These are phyloP conservation scores for Hypomesus transpacificus DNA, from an alignment of 2,113 vertebrate species.

Conservation along the genomic window DNA sequence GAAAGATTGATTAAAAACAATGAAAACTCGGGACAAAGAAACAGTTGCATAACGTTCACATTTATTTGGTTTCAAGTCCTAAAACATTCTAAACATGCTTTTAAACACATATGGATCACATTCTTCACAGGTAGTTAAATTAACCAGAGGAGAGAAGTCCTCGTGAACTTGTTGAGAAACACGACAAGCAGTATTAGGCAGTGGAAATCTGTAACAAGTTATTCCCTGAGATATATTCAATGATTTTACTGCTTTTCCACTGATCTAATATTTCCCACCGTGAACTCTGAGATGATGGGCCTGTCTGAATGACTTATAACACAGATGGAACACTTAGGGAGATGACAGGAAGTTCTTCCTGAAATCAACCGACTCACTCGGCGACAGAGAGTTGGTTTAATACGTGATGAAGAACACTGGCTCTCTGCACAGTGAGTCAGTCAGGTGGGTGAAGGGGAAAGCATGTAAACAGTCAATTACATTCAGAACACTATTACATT, in stretches of 20 bases:
- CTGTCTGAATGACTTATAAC: not conserved
- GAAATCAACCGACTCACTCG: no score
- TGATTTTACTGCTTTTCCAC: conserved; percentile 15
- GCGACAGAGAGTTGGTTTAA: no score
- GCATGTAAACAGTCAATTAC: conserved; percentile 45
- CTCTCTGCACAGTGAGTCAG: no score
- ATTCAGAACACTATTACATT: conserved; percentile 55
- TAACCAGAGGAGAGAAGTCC: conserved; percentile 78
- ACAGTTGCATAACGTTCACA: conserved; percentile 90
- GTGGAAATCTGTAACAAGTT: not conserved
- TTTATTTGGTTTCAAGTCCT: conserved; percentile 98
- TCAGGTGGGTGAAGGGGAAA: not conserved
- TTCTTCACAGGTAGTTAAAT: conserved; percentile 98
- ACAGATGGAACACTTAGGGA: not conserved
- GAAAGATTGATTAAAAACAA: not conserved
- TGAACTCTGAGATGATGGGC: conserved; percentile 31
- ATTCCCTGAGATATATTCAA: conserved; percentile 52
- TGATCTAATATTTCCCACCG: conserved; percentile 23
- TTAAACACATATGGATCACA: conserved; percentile 94
- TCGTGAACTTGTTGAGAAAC: conserved; percentile 55
- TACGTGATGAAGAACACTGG: no score
- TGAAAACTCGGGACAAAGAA: not conserved
- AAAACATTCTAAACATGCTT: conserved; percentile 97
- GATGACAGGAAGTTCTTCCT: not conserved
- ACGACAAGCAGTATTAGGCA: conserved; percentile 24